A percentile compares a stretch with the other conserved stretches of the same genome.
These are phyloP conservation scores for Paguma larvata DNA, from an alignment of 2,797 vertebrate species.

Conservation along the genomic window DNA sequence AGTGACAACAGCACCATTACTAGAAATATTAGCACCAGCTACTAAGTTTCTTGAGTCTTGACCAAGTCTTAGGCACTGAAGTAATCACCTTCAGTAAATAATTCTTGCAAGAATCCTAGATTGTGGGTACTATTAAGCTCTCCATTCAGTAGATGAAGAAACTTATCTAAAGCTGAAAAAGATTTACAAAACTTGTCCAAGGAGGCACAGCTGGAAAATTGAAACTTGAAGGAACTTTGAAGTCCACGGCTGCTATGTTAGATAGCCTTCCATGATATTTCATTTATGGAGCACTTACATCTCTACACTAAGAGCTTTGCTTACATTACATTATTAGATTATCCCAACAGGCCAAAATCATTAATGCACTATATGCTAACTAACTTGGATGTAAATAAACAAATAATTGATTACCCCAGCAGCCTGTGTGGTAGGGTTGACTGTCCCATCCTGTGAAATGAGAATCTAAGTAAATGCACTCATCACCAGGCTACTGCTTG, in stretches of 20 bases:
- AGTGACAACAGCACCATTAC: not conserved
- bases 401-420: too few relatives aligned
- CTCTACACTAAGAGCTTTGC: not conserved
- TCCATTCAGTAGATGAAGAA: not conserved
- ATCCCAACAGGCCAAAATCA: not conserved
- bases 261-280: not conserved
- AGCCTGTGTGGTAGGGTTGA: not conserved
- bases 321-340: not conserved
- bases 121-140: not conserved
- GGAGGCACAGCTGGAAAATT: conserved; percentile 24
- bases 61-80: not conserved
- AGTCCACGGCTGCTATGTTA: not conserved
- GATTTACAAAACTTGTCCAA: not conserved
- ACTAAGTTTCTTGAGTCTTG: not conserved
- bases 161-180: conserved; percentile 10
- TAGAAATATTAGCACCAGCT: not conserved
- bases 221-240: not conserved
- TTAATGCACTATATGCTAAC: too few relatives aligned
- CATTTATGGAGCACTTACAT: not conserved
- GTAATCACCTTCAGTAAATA: not conserved
- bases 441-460: conserved; percentile 19
- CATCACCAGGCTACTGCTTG: conserved; percentile 45
- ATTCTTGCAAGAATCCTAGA: not conserved
- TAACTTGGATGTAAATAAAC: too few relatives aligned
- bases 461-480: not conserved